Base-by-base conservation (phyloP, 1,140 invertebrate species). In the Harpegnathos saltator region DNA sequence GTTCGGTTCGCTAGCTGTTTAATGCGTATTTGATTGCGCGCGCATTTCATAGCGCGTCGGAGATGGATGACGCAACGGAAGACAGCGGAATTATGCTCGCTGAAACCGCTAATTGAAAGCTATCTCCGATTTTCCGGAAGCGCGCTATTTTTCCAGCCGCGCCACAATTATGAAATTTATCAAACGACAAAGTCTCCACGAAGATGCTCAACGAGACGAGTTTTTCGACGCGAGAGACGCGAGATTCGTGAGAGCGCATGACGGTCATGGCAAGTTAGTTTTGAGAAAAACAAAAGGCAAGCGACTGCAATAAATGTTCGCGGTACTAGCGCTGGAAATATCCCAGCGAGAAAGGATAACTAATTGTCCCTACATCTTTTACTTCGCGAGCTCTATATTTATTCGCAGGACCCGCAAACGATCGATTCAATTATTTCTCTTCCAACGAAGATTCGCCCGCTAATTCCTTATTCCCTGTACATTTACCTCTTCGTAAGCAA, bases 21-120 rank as follows among this genome's bases (percentile, higher is more conserved):
- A 80, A 80, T 71, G 63, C 5, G n/a, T 59, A 80, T 69, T 80
- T 71, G 65, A 80, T 71, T 71, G 75, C 52, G 19, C 50, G 22
- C 7, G 22, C 29, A 44, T 71, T 58, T 38, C 44, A 24, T n/a
- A 19, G 48, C 22, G 17, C 38, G 14, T 66, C 22, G 24, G 14
- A 56, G 29, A 26, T 58, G 44, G 14, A n/a, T 48, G 33, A 71
- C 14, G 44, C 7, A 3, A 54, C 29, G 29, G 7, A 29, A 58
- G 33, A 69, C 52, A 44, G 29, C 17, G 1, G 33, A 56, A 48
- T 58, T 80, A 59, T 71, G 59, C 71, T 80, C 17, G 17, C 38
- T 44, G 17, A 58, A 71, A 80, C 58, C 59, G 24, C 38, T 71
- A 69, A 80, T 69, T 80, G 24, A 71, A 59, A 69, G 26, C 59